Evolutionary conservation across 2,113 vertebrate species (phyloP).

Genomic region (Crotalus horridus): DNA sequence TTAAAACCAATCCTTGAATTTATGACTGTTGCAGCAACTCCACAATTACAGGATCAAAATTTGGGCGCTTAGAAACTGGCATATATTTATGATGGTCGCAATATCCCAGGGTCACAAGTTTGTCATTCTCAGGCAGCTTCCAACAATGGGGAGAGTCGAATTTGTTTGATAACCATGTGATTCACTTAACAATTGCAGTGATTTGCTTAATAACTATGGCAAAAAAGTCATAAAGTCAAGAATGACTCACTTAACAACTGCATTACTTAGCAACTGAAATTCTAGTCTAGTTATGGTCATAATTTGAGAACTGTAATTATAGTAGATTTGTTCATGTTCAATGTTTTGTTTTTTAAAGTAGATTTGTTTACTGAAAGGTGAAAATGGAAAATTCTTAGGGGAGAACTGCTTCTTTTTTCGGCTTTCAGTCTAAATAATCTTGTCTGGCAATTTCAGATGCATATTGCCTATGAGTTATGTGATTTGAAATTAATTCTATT

Average conservation of each 20-base stretch:
- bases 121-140: background rate
- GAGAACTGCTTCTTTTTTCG: background rate
- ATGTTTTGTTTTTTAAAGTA: background rate
- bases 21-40: background rate
- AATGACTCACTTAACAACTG: background rate
- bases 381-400: background rate
- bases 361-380: background rate
- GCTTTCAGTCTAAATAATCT: background rate
- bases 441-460: background rate
- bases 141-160: background rate
- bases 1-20: background rate
- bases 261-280: too few species aligned
- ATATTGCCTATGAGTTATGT: background rate
- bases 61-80: background rate
- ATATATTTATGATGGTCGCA: background rate
- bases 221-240: background rate
- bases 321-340: background rate
- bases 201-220: background rate
- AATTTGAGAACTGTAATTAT: background rate
- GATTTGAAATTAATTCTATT: background rate
- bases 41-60: background rate
- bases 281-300: too few species aligned
- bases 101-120: background rate
- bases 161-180: background rate
- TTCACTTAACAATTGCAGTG: background rate